phyloP scores from a whole-genome alignment of 2,797 vertebrate species.

The Dallia pectoralis region DNA sequence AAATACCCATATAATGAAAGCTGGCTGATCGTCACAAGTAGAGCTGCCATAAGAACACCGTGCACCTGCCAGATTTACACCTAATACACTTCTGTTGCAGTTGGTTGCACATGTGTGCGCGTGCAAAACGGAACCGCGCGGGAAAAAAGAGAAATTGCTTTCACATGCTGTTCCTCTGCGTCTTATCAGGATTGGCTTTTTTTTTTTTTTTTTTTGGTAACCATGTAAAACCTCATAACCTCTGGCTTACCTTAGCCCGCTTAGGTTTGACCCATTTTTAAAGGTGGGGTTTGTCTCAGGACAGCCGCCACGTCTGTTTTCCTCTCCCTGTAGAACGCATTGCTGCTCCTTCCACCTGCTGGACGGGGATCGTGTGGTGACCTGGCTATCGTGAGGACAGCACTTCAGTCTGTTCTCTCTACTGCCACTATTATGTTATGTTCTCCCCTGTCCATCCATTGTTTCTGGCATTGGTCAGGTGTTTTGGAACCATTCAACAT shows the following conservation, averaged over 20 bases:
- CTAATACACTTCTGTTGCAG: not conserved
- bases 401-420: constrained; percentile 6
- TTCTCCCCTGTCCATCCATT: constrained; percentile 41
- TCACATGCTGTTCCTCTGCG: constrained; percentile 51
- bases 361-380: constrained; percentile 59
- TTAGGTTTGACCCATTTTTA: not conserved
- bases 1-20: not conserved
- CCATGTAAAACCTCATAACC: not conserved
- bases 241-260: not conserved
- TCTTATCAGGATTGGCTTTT: constrained; percentile 34
- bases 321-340: not conserved
- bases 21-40: not conserved
- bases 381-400: not conserved
- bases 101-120: constrained; percentile 6
- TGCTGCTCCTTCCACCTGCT: constrained; percentile 49
- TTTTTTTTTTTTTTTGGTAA: too few relatives aligned
- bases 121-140: not conserved
- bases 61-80: not conserved
- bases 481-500: constrained; percentile 48
- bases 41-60: not conserved
- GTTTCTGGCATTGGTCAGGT: constrained; percentile 36
- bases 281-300: constrained; percentile 41
- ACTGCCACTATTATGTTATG: constrained; percentile 40
- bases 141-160: constrained; percentile 29
- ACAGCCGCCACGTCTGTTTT: constrained; percentile 11